Evolutionary conservation across 2,797 vertebrate species (phyloP).

Genomic region (Diplodus puntazzo): DNA sequence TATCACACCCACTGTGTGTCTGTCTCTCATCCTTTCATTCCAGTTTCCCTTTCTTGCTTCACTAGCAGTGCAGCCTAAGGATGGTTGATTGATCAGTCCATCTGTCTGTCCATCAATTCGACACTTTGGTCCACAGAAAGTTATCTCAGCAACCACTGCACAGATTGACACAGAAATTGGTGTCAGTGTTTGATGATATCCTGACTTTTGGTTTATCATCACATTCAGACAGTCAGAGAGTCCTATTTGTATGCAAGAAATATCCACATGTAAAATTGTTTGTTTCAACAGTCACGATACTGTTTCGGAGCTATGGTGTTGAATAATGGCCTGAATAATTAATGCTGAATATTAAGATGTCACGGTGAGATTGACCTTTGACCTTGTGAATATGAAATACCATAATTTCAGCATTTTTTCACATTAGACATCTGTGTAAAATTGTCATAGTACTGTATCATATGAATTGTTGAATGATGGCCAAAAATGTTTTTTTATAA

Average conservation of each 20-base stretch:
- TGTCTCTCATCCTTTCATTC: constrained; percentile 42
- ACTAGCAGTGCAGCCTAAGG: constrained; percentile 1
- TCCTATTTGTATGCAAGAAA: not conserved
- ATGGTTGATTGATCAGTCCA: constrained; percentile 27
- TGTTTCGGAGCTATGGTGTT: not conserved
- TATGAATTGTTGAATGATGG: too few species aligned
- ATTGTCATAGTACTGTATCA: too few species aligned
- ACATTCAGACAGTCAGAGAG: not conserved
- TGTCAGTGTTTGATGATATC: not conserved
- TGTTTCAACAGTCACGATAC: too few species aligned
- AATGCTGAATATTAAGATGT: too few species aligned
- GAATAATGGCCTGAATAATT: too few species aligned
- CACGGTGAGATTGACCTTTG: too few species aligned
- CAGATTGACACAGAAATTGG: not conserved
- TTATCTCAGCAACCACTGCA: not conserved
- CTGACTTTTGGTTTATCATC: constrained; percentile 1
- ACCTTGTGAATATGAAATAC: too few species aligned
- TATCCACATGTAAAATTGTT: not conserved
- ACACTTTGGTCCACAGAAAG: constrained; percentile 25
- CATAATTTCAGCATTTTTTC: too few species aligned
- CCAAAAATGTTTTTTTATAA: too few species aligned
- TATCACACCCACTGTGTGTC: constrained; percentile 38
- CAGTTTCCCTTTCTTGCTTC: constrained; percentile 35
- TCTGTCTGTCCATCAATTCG: constrained; percentile 30
- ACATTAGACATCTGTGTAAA: too few species aligned